phyloP scores from a whole-genome alignment of 1,140 invertebrate species.

The Leptinotarsa lineolata region DNA sequence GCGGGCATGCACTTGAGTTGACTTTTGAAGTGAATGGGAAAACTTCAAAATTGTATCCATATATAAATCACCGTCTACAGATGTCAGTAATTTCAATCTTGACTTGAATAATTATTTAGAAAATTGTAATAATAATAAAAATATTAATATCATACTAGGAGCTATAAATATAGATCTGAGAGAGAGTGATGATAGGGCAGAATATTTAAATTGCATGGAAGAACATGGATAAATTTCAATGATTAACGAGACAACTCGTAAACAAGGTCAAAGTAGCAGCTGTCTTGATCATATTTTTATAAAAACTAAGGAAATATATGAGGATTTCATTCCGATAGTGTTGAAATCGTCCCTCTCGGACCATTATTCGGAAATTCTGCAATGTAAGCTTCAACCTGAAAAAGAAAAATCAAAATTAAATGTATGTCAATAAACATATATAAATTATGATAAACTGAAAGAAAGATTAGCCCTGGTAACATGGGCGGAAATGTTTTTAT shows the following conservation, averaged over 20 bases:
- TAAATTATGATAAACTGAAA: not conserved
- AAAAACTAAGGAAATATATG: not conserved
- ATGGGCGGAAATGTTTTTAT: constrained; percentile 1
- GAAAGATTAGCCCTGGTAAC: not conserved
- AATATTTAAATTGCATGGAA: constrained; percentile 1
- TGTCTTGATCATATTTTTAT: constrained; percentile 8
- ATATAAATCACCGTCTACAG: not conserved
- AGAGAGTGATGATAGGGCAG: constrained; percentile 5
- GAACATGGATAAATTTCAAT: constrained; percentile 7
- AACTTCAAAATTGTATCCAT: not conserved
- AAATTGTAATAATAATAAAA: not conserved
- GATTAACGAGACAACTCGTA: constrained; percentile 2
- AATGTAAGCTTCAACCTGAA: not conserved
- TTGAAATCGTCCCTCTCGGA: not conserved
- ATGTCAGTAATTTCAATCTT: not conserved
- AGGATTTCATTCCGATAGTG: not conserved
- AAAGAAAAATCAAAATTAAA: constrained; percentile 8
- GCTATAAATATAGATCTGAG: not conserved
- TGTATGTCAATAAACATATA: constrained; percentile 7
- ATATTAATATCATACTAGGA: not conserved
- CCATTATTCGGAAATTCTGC: constrained; percentile 7
- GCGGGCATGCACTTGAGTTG: too few species aligned
- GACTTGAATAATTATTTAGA: not conserved
- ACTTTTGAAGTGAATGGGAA: too few species aligned
- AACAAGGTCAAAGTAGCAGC: constrained; percentile 5